Evolutionary conservation across 2,797 vertebrate genomes (phyloP).

Genomic region (Fringilla coelebs): DNA sequence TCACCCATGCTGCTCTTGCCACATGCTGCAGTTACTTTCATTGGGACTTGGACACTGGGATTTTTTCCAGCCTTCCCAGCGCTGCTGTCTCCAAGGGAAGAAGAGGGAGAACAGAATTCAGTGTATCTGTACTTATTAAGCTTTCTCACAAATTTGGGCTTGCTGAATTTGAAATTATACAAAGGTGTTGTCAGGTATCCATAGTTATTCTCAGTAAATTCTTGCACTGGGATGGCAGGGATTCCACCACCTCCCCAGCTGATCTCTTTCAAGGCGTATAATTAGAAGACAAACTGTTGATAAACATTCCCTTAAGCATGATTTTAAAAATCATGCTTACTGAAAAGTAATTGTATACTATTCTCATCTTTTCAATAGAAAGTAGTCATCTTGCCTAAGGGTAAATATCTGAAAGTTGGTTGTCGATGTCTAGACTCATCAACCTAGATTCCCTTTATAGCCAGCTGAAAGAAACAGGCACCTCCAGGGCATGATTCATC

Average conservation of each 20-base stretch:
- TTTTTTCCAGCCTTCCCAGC: background rate
- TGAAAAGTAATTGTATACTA: conserved; percentile 39
- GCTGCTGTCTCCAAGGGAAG: background rate
- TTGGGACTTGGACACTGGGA: background rate
- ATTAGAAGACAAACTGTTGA: conserved; percentile 27
- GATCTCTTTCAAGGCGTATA: background rate
- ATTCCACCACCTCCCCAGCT: background rate
- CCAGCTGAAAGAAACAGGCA: conserved; percentile 58
- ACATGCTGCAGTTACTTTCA: background rate
- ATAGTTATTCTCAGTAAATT: background rate
- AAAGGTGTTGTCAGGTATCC: background rate
- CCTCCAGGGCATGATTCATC: conserved; percentile 65
- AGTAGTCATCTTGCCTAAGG: conserved; percentile 37
- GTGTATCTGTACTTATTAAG: background rate
- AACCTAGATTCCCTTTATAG: conserved; percentile 68
- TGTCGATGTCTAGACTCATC: conserved; percentile 66
- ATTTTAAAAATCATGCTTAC: background rate
- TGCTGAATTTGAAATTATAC: background rate
- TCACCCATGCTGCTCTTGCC: fast-evolving
- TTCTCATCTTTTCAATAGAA: conserved; percentile 45
- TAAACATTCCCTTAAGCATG: conserved; percentile 23
- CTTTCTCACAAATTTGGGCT: background rate
- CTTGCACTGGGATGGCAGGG: background rate
- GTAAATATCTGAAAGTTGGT: conserved; percentile 42
- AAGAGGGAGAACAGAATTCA: background rate